Base-by-base conservation (phyloP, 2,888 invertebrate genomes). In the Epirrhoe tristata region DNA sequence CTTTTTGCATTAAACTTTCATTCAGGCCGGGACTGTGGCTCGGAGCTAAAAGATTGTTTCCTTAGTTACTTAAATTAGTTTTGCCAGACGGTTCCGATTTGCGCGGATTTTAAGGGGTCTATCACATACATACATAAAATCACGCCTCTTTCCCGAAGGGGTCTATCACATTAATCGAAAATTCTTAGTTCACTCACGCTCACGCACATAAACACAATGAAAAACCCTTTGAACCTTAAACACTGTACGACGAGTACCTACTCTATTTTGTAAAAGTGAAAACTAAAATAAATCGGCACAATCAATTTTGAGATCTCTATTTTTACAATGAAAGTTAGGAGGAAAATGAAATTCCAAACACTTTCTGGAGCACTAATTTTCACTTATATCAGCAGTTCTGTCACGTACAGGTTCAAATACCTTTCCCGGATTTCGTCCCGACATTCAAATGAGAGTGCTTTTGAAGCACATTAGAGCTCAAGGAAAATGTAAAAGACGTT, bases 371-470 rank as follows among this genome's bases (percentile, higher is more conserved):
- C 36, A 36, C 36, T 36, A 24, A 36, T 36, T 36, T 8, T 36
- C 36, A 36, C 36, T 36, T 36, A n/a, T 50, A 34, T 58, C 59
- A 53, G 10, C 53, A 53, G 53, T 53, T 32, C 8, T 39, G 60
- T 60, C 60, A 60, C 60, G 60, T 53, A 53, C 31, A n/a, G 43
- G 43, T 56, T 17, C 56, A 8, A 43, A 43, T 51, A 14, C 31
- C 16, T 16, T 55, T 16, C 14, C 12, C 24, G 16, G 43, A 60
- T 46, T 46, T 46, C 8, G 24, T 39, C 52, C 17, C 53, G 12
- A 52, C 53, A 46, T 60, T 53, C 39, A 60, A 60, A 53, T 53
- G 31, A 43, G 31, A 43, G 43, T 36, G 56, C 6, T 24, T 56
- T 56, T 56, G 17, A n/a, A 6, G 7, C 8, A 36, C 14, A 12